phyloP scores from a whole-genome alignment of 2,797 vertebrate species.

The Phaenicophaeus curvirostris region DNA sequence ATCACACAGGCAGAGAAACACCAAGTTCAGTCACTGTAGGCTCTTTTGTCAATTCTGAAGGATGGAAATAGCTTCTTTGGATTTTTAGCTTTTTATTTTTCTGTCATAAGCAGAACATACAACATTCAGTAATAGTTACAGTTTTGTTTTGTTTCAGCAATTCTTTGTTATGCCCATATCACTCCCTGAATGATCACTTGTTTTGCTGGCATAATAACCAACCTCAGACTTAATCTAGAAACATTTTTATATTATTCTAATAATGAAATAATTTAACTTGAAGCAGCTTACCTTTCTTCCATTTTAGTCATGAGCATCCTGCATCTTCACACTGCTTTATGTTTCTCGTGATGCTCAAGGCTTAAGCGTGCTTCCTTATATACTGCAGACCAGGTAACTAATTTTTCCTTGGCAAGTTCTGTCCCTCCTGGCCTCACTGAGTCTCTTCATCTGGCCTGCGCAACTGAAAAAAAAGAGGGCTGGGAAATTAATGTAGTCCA shows the following conservation, averaged over 20 bases:
- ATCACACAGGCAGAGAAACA: background rate
- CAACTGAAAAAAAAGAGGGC: background rate
- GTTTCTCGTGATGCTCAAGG: background rate
- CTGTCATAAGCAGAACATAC: background rate
- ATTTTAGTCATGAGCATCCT: background rate
- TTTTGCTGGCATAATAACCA: background rate
- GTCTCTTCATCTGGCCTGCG: background rate
- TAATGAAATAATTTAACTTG: background rate
- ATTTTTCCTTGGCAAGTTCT: background rate
- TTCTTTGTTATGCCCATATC: background rate
- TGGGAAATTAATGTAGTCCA: background rate
- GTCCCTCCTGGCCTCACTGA: background rate
- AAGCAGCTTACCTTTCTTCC: background rate
- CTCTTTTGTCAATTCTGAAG: background rate
- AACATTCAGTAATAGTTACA: background rate
- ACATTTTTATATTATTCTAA: background rate
- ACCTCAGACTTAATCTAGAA: background rate
- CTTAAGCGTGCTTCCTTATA: background rate
- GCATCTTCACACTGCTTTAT: background rate
- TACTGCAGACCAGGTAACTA: background rate
- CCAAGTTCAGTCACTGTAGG: background rate
- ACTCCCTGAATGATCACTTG: background rate
- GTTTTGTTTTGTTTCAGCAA: background rate
- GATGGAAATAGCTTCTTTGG: background rate
- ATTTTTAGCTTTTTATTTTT: background rate